A percentile compares a stretch with the other conserved stretches of the same genome.
phyloP scores from a whole-genome alignment of 2,113 vertebrate genomes.

The Anolis sagrei region DNA sequence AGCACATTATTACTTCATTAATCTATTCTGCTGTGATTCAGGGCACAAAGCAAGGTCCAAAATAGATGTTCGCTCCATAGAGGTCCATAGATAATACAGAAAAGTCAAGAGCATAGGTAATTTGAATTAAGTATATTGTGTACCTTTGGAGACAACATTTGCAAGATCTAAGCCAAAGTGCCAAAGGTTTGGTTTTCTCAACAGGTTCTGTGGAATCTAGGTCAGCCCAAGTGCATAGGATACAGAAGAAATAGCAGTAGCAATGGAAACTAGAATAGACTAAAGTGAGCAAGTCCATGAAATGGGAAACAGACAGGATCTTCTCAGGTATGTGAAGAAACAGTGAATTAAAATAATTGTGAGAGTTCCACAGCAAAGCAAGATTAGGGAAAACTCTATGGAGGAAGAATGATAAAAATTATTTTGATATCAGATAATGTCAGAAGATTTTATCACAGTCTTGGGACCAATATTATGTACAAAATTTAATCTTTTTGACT shows the following conservation, averaged over 20 bases:
- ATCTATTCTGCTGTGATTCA: conserved; percentile 15
- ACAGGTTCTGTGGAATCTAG: neutral
- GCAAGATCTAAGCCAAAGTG: conserved; percentile 30
- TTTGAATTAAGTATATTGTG: conserved; percentile 38
- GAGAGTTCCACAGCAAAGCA: neutral
- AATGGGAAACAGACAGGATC: neutral
- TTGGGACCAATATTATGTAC: neutral
- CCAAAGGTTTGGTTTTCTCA: conserved; percentile 40
- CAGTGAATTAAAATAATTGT: neutral
- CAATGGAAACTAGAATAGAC: neutral
- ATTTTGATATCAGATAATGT: neutral
- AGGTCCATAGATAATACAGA: conserved; percentile 21
- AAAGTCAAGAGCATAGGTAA: conserved; percentile 1
- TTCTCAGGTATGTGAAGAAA: neutral
- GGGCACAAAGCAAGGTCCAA: conserved; percentile 22
- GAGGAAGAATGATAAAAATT: neutral
- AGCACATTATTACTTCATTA: conserved; percentile 41
- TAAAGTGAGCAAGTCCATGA: neutral
- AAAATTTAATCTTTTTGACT: neutral
- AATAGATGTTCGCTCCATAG: conserved; percentile 23
- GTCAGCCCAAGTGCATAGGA: neutral
- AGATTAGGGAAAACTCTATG: neutral
- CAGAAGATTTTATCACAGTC: neutral
- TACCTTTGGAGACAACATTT: conserved; percentile 7
- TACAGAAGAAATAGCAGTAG: neutral